Percentiles rank a stretch among this genome's conserved stretches.
These are phyloP conservation scores for Columbina picui DNA, from an alignment of 2,113 vertebrate species.

Conservation along the genomic window DNA sequence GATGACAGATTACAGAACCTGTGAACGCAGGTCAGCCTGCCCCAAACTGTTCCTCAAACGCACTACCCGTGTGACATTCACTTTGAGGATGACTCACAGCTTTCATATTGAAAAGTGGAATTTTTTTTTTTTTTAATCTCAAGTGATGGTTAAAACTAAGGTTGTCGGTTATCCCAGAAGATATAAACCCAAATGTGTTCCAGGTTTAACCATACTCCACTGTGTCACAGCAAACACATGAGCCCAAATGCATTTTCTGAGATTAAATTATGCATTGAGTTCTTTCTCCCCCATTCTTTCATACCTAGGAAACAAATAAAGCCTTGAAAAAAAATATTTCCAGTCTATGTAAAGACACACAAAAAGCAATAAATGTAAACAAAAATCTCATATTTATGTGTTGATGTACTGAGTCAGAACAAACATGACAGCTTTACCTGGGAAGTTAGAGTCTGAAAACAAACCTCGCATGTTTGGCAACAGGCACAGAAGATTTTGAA, in stretches of 20 bases:
- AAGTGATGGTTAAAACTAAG: not conserved
- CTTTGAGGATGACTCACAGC: not conserved
- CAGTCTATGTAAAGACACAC: constrained; percentile 20
- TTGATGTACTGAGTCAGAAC: constrained; percentile 53
- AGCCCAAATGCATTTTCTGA: not conserved
- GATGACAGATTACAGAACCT: constrained; percentile 45
- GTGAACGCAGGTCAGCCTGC: not conserved
- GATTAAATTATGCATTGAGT: not conserved
- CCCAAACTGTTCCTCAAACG: constrained; percentile 47
- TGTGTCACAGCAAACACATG: not conserved
- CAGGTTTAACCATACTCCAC: not conserved
- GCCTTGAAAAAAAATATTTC: not conserved
- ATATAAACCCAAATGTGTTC: not conserved
- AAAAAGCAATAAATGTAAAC: constrained; percentile 46
- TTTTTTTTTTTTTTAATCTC: not conserved
- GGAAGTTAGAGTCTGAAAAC: constrained; percentile 66
- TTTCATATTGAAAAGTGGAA: constrained; percentile 24
- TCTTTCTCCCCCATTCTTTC: not conserved
- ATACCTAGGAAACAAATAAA: not conserved
- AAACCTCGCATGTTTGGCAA: constrained; percentile 62
- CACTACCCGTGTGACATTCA: not conserved
- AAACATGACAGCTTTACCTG: constrained; percentile 73
- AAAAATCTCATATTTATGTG: constrained; percentile 54
- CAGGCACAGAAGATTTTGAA: constrained; percentile 35
- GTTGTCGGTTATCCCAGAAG: not conserved